Evolutionary conservation across 2,113 vertebrate species (phyloP).

Genomic region (Pseudorasbora parva): DNA sequence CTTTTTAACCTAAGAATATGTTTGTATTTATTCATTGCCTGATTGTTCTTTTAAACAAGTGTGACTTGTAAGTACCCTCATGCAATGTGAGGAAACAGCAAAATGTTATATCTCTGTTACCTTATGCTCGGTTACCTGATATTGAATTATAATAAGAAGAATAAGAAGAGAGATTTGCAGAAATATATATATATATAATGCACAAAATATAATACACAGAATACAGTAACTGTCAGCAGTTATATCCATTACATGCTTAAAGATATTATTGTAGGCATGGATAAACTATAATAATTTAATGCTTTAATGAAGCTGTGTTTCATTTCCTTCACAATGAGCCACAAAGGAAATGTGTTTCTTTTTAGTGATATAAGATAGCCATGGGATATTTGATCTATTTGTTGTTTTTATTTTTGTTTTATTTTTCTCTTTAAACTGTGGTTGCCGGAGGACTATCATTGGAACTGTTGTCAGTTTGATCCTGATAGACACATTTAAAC

Average conservation of each 20-base stretch:
- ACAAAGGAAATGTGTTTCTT: conserved; percentile 50
- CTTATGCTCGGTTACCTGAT: neutral
- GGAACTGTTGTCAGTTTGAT: neutral
- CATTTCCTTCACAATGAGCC: conserved; percentile 36
- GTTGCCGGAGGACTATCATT: neutral
- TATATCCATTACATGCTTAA: neutral
- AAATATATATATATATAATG: neutral
- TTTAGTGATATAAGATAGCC: conserved; percentile 27
- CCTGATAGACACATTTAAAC: neutral
- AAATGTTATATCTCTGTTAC: neutral
- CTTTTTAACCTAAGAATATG: neutral
- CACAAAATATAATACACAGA: neutral
- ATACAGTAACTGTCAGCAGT: neutral
- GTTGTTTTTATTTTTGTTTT: conserved; percentile 11
- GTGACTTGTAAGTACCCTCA: neutral
- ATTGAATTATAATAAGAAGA: neutral
- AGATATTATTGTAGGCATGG: conserved; percentile 26
- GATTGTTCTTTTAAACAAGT: neutral
- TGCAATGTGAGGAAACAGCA: neutral
- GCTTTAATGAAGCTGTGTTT: conserved; percentile 40
- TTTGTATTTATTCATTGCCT: neutral
- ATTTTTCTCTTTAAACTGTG: conserved; percentile 6
- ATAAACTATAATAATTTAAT: conserved; percentile 41
- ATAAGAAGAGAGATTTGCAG: neutral
- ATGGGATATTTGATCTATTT: conserved; percentile 16